A percentile compares a stretch with the other conserved stretches of the same genome.
Conservation (phyloP, 2,888 invertebrate genomes). For the Diabrotica balteata region DNA sequence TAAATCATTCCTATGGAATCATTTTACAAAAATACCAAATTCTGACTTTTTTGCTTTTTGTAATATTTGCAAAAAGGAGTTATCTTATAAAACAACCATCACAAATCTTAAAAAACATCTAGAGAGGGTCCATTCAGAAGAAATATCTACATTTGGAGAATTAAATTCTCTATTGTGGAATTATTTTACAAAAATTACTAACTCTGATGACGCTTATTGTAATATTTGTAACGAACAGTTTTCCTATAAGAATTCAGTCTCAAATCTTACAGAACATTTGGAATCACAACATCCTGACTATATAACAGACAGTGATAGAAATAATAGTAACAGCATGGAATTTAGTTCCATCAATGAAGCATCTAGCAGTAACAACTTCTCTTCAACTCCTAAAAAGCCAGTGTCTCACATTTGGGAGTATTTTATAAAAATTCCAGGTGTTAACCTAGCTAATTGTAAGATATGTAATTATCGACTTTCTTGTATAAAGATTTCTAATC, state of each 20-base stretch:
- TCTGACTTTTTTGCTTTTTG: constrained; percentile 15
- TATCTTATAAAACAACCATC: constrained; percentile 16
- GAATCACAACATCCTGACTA: constrained; percentile 10
- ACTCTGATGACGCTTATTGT: constrained; percentile 13
- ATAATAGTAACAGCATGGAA: constrained; percentile 1
- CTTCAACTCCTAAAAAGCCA: too few relatives aligned
- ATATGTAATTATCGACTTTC: too few relatives aligned
- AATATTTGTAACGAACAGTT: constrained; percentile 8
- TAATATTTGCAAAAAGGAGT: constrained; percentile 6
- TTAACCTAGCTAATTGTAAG: too few relatives aligned
- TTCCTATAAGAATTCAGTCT: constrained; percentile 12
- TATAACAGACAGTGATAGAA: constrained; percentile 5
- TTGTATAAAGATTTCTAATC: too few relatives aligned
- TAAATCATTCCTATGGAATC: constrained; percentile 5
- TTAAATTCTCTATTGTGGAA: constrained; percentile 1
- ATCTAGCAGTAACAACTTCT: too few relatives aligned
- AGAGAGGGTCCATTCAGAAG: constrained; percentile 13
- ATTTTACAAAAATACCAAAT: constrained; percentile 10
- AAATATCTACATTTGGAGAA: not conserved
- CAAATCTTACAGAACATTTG: constrained; percentile 11
- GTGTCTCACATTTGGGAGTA: too few relatives aligned
- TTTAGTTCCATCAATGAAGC: not conserved
- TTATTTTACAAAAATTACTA: constrained; percentile 9
- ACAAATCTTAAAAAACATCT: constrained; percentile 15
- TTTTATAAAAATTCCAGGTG: too few relatives aligned